Base-by-base conservation (phyloP, 2,888 invertebrate genomes). In the Cabera pusaria region DNA sequence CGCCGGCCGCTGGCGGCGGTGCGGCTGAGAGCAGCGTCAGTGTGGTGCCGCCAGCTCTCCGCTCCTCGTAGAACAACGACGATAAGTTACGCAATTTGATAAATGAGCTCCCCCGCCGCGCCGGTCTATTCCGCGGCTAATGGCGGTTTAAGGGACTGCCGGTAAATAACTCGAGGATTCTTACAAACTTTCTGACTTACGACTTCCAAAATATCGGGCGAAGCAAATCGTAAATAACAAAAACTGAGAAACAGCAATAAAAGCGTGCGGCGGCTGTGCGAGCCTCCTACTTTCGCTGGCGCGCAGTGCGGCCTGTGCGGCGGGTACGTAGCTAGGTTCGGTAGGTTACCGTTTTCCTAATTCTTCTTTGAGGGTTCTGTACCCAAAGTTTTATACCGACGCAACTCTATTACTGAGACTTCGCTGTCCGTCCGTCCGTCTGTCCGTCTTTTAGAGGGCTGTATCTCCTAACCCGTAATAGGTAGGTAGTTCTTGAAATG, bases 191-290 rank as follows among this genome's bases (percentile, higher is more conserved):
- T 27, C 16, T 16, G 31, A 34, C 36, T 37, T 29, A 19, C 36
- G 23, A 18, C 28, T 40, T 22, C 11, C 34, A 7, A 32, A 34
- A 31, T 32, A 37, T 43, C 18, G 12, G 29, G 6, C 25, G 36
- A 40, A 23, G 25, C 28, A 22, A 20, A 38, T 38, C 46, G 27
- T 47, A 50, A 50, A 46, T 44, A 50, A 46, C 32, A 32, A 17
- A 21, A 32, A 45, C 39, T 40, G 34, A 34, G 40, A 19, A 42
- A 43, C 40, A 38, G 28, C 42, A 37, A 49, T 49, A 44, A 40
- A 40, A 16, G 12, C 11, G n/a, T n/a, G n/a, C n/a, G n/a, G n/a
- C 8, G 6, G 24, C 24, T 14, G 27, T 8, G 17, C 10, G 19
- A 28, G 12, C 3, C 2, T 14, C 14, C 14, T 14, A n/a, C n/a